phyloP scores from a whole-genome alignment of 2,797 vertebrate species.

The Darevskia nairensis region DNA sequence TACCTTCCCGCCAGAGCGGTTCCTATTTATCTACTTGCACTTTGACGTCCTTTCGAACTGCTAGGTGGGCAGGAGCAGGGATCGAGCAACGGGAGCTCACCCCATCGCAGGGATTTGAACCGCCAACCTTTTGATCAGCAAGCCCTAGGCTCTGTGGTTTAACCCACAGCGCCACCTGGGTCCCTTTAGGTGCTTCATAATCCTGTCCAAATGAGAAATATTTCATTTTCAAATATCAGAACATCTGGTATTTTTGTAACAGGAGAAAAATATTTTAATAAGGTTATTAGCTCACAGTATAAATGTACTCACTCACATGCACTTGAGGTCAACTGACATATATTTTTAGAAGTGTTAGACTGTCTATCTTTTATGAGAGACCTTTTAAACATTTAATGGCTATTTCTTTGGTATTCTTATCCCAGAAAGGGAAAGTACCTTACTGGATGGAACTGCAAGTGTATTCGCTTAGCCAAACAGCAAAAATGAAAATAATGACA shows the following conservation, averaged over 20 bases:
- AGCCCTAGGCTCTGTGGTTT: too few relatives aligned
- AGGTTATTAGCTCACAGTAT: background rate
- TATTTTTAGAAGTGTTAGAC: background rate
- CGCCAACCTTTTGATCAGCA: too few relatives aligned
- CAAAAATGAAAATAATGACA: background rate
- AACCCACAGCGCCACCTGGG: too few relatives aligned
- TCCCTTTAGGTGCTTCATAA: too few relatives aligned
- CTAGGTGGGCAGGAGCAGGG: too few relatives aligned
- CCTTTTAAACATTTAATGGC: background rate
- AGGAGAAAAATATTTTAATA: background rate
- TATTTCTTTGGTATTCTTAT: conserved; percentile 3
- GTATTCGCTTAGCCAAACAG: background rate
- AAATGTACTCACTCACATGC: background rate
- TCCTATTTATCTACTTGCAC: too few relatives aligned
- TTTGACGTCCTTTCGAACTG: too few relatives aligned
- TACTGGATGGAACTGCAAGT: accelerated
- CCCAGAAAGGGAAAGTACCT: background rate
- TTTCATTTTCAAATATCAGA: background rate
- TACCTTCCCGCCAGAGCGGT: too few relatives aligned
- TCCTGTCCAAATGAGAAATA: background rate
- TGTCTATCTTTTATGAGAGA: background rate
- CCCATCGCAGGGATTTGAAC: too few relatives aligned
- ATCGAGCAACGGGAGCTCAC: too few relatives aligned
- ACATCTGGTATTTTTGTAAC: background rate
- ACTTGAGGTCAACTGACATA: background rate